Evolutionary conservation across 2,797 vertebrate genomes (phyloP), one percentile per base, ranked within the genome.

Genomic region (Notoglanidium macrostoma): DNA sequence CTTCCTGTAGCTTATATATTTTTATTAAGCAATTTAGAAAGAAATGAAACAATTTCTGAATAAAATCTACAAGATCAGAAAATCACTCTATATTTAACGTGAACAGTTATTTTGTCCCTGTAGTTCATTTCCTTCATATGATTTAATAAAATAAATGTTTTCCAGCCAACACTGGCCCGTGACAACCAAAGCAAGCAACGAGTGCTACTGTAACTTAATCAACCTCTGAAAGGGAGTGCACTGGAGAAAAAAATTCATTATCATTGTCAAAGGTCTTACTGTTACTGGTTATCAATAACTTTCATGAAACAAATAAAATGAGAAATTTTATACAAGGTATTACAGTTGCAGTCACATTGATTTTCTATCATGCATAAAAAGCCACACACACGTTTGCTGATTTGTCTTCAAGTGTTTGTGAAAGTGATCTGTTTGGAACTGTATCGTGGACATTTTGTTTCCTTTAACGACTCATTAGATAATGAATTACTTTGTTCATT

Each of bases 1-100:
- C 10, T 35, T 63, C 21, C 12, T 51, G 40, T 61, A 86, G 21
- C 51, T 82, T 80, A n/a, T 59, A 35, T 59, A 79, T 70, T 29
- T 73, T 61, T 32, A 81, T 82, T 29, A 86, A 44, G 32, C n/a
- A 17, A 59, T 35, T 72, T 73, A 35, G 44, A 82, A 74, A 54
- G 15, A 74, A 26, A 32, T 63, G 35, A 23, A 81, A 46, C 21
- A 6, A 21, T 57, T 57, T 81, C 17, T 67, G 44, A 83, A 77
- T 76, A 44, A 77, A 76, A 83, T 83, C 68, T 83, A 87, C 80
- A 83, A 72, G 61, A 46, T 79, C 54, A 59, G 10, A 35, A 57
- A 35, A 3, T 79, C 74, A 49, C 49, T 49, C 7, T 1, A 54
- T 77, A 32, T 63, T 82, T 81, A 76, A 76, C 65, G 12, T 80